These are phyloP conservation scores for Tetramorium alpestre DNA, from an alignment of 1,140 invertebrate genomes.

Conservation along the genomic window DNA sequence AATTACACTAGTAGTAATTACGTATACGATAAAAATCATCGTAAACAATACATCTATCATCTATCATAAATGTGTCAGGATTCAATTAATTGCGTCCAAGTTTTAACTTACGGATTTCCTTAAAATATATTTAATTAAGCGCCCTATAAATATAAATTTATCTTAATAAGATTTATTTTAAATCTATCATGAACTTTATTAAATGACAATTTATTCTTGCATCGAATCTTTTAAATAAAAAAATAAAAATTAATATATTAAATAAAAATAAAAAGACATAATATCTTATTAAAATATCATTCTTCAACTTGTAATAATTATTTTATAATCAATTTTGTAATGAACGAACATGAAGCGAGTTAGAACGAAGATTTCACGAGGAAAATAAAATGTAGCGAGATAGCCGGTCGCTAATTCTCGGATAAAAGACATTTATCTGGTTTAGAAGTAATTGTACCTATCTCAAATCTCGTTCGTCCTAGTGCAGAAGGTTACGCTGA, in stretches of 20 bases:
- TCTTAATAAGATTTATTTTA: not conserved
- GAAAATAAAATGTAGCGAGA: slow-evolving; percentile 1
- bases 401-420: not conserved
- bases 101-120: not conserved
- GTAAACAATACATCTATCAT: not conserved
- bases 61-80: not conserved
- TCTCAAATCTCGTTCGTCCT: slow-evolving; percentile 43
- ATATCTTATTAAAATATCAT: not conserved
- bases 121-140: not conserved
- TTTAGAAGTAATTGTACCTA: slow-evolving; percentile 35
- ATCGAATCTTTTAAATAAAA: not conserved
- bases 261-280: not conserved
- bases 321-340: not conserved
- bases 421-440: slow-evolving; percentile 48
- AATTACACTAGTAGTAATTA: not conserved
- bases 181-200: not conserved
- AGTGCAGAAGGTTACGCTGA: slow-evolving; percentile 24
- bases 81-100: not conserved
- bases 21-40: not conserved
- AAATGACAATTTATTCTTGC: not conserved
- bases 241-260: not conserved
- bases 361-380: not conserved
- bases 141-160: not conserved
- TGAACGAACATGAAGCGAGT: not conserved
- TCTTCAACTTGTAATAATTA: not conserved